These are phyloP conservation scores for Eptesicus fuscus DNA, from an alignment of 2,113 vertebrate genomes.

Conservation along the genomic window DNA sequence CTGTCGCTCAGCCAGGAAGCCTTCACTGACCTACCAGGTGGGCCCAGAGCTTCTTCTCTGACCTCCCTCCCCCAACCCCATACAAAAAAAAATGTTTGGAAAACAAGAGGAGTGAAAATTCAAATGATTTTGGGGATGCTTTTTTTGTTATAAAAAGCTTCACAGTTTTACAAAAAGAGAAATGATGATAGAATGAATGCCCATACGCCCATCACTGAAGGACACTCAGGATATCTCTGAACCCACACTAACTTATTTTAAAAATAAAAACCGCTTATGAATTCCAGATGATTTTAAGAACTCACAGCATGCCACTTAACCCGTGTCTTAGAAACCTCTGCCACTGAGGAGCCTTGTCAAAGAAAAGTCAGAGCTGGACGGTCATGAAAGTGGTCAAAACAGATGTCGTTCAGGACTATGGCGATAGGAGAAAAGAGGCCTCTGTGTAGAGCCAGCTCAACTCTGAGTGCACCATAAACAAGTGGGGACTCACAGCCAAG, in stretches of 20 bases:
- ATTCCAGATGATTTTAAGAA: neutral
- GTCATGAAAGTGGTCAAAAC: neutral
- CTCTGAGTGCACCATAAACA: neutral
- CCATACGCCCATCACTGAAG: neutral
- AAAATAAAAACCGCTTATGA: neutral
- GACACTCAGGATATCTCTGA: neutral
- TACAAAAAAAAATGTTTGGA: neutral
- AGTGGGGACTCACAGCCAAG: neutral
- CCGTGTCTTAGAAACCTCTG: neutral
- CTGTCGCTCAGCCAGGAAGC: neutral
- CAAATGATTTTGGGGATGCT: neutral
- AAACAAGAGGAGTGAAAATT: neutral
- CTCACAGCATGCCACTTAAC: neutral
- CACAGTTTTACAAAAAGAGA: neutral
- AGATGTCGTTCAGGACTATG: neutral
- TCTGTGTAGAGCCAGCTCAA: neutral
- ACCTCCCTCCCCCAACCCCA: accelerated
- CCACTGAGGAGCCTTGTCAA: neutral
- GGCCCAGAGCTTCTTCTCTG: too few species aligned
- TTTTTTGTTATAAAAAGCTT: neutral
- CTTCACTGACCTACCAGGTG: neutral
- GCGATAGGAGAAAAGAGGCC: neutral
- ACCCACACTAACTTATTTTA: neutral
- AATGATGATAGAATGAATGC: too few species aligned
- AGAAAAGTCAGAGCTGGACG: neutral